Evolutionary conservation across 2,797 vertebrate species (phyloP), one percentile per base, ranked within the genome.

Genomic region (Syngnathus rostellatus): DNA sequence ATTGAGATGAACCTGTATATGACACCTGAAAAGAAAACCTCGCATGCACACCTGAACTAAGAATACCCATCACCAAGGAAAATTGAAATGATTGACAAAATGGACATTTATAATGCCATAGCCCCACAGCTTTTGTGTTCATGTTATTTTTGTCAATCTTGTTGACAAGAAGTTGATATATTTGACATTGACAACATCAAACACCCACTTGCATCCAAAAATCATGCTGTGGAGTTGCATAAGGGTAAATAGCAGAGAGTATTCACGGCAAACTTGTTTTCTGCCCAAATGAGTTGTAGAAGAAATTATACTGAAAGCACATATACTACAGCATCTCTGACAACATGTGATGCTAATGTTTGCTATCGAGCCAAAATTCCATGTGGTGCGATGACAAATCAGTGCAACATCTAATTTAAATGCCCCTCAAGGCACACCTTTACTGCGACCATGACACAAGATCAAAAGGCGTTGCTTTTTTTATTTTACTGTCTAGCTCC

Each of bases 1-100:
- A 53, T 53, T 53, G 2, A 53, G 50, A 53, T 53, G 50, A n/a
- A 53, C 8, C n/a, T 53, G 50, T 23, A 53, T 21, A 38, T 21
- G 60, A 51, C 72, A 66, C 41, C 48, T 38, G 78, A 66, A 21
- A 16, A 19, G 38, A 61, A 69, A 25, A 65, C 62, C 72, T 66
- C 77, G 78, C 75, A 66, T 66, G 71, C 53, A 73, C 62, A 70
- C 67, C 57, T 58, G 37, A 23, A 58, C 38, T 11, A n/a, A 5
- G 37, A 37, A 57, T 25, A 57, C 11, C 25, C 54, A 57, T 14
- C 23, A 57, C 23, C 6, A 25, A 25, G 12, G 21, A 31, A 21
- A 51, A 51, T 51, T 1, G 7, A 21, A 21, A 53, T 53, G 50
- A 10, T 21, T 53, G n/a, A 53, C 4, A 40, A 37, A 60, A 40